phyloP scores from a whole-genome alignment of 2,888 invertebrate species.

The Magallana nippona region DNA sequence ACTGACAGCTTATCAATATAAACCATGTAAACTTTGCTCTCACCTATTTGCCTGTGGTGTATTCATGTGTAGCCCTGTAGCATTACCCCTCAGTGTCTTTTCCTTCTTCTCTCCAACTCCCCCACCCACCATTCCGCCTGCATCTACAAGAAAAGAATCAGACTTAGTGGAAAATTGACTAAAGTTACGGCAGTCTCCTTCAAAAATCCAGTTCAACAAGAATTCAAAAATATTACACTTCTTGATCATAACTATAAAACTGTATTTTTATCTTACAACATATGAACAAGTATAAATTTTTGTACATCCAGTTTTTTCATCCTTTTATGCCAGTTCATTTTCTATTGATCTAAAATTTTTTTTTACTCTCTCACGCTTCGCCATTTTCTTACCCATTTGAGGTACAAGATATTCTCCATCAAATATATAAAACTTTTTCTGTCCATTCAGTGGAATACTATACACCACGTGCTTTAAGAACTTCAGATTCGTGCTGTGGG shows the following conservation, averaged over 20 bases:
- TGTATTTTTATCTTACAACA: too few species aligned
- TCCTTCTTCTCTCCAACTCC: constrained; percentile 36
- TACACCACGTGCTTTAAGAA: constrained; percentile 26
- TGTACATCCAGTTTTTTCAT: too few species aligned
- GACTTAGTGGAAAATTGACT: background rate
- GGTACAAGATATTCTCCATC: constrained; percentile 37
- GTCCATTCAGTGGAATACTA: background rate
- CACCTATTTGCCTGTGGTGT: background rate
- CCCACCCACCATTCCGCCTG: background rate
- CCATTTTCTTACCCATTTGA: background rate
- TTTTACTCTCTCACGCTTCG: too few species aligned
- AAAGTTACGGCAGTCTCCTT: too few species aligned
- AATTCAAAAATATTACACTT: background rate
- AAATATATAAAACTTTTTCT: constrained; percentile 1
- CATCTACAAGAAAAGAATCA: background rate
- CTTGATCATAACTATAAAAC: too few species aligned
- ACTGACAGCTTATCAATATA: too few species aligned
- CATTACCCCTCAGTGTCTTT: constrained; percentile 58
- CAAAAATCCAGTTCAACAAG: background rate
- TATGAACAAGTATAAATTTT: too few species aligned
- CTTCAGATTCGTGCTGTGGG: background rate
- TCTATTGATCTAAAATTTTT: too few species aligned
- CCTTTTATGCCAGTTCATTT: too few species aligned
- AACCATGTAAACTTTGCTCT: too few species aligned
- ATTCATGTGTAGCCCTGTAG: constrained; percentile 63